A percentile compares a stretch with the other conserved stretches of the same genome.
Conservation (phyloP, 2,797 vertebrate species). For the Halcyon chelicuti region DNA sequence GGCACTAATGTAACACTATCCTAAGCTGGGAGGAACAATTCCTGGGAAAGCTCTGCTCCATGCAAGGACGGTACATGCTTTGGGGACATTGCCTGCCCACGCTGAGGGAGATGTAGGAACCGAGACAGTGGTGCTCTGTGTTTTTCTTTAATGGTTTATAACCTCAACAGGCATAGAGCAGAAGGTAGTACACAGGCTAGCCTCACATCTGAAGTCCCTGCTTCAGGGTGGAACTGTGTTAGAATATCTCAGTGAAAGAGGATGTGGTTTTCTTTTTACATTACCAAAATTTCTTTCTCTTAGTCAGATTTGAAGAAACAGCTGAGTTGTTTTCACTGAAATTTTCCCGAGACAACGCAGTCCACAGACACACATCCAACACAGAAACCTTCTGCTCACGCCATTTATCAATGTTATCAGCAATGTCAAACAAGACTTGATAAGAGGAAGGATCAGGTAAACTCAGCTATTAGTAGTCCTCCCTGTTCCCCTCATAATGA, state of each 20-base stretch:
- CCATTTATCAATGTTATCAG: neutral
- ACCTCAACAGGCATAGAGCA: neutral
- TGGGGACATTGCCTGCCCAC: rapidly evolving
- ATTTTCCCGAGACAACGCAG: neutral
- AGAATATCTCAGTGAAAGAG: neutral
- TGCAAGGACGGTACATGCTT: neutral
- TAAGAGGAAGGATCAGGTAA: neutral
- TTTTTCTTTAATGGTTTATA: neutral
- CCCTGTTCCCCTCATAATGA: neutral
- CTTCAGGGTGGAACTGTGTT: neutral
- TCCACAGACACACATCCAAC: neutral
- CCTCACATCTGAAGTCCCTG: neutral
- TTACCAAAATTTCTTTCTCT: neutral
- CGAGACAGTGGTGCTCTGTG: rapidly evolving
- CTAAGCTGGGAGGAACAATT: neutral
- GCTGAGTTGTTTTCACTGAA: neutral
- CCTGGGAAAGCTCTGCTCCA: neutral
- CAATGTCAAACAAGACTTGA: neutral
- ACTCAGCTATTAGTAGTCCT: neutral
- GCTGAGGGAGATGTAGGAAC: neutral
- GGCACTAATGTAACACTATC: neutral
- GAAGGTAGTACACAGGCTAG: neutral
- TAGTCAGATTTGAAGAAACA: neutral
- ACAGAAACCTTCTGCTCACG: neutral
- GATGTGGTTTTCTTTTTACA: neutral